phyloP scores from a whole-genome alignment of 2,888 invertebrate genomes.

The Spicauda simplicius region DNA sequence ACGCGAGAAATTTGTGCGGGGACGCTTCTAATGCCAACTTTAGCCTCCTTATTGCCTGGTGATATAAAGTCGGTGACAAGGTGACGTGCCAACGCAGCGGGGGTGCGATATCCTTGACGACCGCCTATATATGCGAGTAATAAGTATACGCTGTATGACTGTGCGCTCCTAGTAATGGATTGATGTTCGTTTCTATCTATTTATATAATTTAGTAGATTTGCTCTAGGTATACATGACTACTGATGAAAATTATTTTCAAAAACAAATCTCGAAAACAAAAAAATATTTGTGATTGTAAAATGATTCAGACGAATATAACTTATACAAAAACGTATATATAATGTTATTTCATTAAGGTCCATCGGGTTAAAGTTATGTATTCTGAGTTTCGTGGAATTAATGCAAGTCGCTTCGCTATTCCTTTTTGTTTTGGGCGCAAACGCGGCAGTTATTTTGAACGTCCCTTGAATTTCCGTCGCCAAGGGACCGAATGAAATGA shows the following conservation, averaged over 20 bases:
- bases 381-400: slow-evolving; percentile 21
- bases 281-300: too few relatives aligned
- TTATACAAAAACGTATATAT: neutral
- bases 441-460: slow-evolving; percentile 31
- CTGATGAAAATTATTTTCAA: too few relatives aligned
- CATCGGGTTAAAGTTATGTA: slow-evolving; percentile 11
- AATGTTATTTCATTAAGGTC: slow-evolving; percentile 5
- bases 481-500: slow-evolving; percentile 32
- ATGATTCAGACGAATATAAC: neutral
- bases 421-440: slow-evolving; percentile 30
- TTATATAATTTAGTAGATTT: too few relatives aligned
- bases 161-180: too few relatives aligned
- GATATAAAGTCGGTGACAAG: slow-evolving; percentile 21
- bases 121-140: neutral
- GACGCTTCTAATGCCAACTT: neutral
- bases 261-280: too few relatives aligned
- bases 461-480: slow-evolving; percentile 32
- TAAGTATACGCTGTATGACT: neutral
- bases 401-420: slow-evolving; percentile 24
- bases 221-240: too few relatives aligned
- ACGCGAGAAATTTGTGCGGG: neutral
- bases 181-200: too few relatives aligned
- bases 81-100: slow-evolving; percentile 7
- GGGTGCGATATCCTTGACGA: slow-evolving; percentile 5
- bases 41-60: slow-evolving; percentile 13